Evolutionary conservation across 2,113 vertebrate species (phyloP), one percentile per base, ranked within the genome.

Genomic region (Cavia aperea): DNA sequence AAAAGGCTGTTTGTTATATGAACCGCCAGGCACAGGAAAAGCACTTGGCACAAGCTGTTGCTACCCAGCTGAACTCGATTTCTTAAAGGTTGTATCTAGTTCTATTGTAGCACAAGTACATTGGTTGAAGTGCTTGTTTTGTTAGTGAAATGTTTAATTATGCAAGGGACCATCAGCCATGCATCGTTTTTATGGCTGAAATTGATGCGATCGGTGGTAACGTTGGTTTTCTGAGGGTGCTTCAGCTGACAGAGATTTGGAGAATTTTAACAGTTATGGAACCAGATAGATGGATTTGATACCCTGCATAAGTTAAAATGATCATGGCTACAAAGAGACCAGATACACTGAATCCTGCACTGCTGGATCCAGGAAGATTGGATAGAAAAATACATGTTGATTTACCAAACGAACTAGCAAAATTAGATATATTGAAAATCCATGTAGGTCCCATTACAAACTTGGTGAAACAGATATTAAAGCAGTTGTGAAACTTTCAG

Each of bases 91-190:
- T n/a, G 7, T 70, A n/a, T 70, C 33, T 70, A n/a, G 66, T n/a
- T 70, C 66, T n/a, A 70, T n/a, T 19, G 18, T 26, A 63, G 99
- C 39, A 99, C 97, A 99, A 99, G 94, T 99, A 99, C 97, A 99
- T 99, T 5, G 99, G 99, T n/a, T 99, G 99, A 97, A 99, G 99
- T 49, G 99, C 99, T 79, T 97, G 99, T 62, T 98, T 99, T 82
- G 99, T 99, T 97, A 98, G 99, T 97, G 99, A 99, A 97, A 99
- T 99, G 99, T 99, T 99, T 97, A 99, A 99, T 96, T 99, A 99
- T 14, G 99, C 99, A 97, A 97, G 99, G 91, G 99, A 99, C 95
- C 99, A 99, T 93, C 99, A 99, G 96, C 99, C 99, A 0, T 99
- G 99, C 95, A 99, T 99, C 96, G 99, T 99, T 95, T 99, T 99